These are phyloP conservation scores for Amazona vittata DNA, from an alignment of 2,113 vertebrate genomes.

Conservation along the genomic window DNA sequence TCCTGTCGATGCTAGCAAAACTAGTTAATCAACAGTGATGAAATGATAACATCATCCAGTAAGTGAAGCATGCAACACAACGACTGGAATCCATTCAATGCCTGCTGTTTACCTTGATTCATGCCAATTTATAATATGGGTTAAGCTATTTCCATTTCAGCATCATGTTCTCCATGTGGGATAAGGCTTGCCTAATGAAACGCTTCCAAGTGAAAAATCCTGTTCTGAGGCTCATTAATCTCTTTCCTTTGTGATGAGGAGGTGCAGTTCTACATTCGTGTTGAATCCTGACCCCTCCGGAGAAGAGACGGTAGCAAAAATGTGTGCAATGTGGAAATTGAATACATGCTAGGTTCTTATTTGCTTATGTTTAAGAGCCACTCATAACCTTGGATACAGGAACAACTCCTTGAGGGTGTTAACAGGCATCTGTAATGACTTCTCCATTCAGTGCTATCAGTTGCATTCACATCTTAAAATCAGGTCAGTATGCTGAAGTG, in stretches of 20 bases:
- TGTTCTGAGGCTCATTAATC: neutral
- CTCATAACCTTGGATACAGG: neutral
- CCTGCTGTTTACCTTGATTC: conserved; percentile 56
- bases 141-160: conserved; percentile 34
- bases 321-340: neutral
- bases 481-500: neutral
- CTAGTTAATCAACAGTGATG: conserved; percentile 10
- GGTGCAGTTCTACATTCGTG: neutral
- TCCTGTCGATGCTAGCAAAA: neutral
- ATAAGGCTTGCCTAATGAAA: conserved; percentile 18
- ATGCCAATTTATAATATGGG: conserved; percentile 41
- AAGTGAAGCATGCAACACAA: conserved; percentile 3
- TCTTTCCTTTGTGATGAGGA: neutral
- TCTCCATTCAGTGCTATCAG: neutral
- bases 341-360: neutral
- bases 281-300: neutral
- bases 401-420: neutral
- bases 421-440: neutral
- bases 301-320: neutral
- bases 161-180: neutral
- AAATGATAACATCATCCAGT: conserved; percentile 42
- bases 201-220: neutral
- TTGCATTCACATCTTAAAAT: neutral
- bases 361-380: neutral
- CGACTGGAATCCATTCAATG: neutral